phyloP scores from a whole-genome alignment of 2,888 invertebrate species.

The Alitta virens region DNA sequence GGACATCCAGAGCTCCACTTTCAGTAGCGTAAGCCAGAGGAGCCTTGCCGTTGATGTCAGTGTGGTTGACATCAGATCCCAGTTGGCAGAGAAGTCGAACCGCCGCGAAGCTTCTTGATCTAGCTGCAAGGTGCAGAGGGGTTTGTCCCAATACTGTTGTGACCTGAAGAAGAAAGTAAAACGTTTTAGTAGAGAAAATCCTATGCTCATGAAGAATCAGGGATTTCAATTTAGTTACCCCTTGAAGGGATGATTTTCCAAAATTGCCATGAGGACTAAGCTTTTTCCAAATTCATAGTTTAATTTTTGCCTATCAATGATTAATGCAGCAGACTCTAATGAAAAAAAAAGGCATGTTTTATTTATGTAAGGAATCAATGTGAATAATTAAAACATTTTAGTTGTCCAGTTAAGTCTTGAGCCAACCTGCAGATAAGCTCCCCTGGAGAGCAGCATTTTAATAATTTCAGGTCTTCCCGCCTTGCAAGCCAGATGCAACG shows the following conservation, averaged over 20 bases:
- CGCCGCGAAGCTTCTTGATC: conserved; percentile 8
- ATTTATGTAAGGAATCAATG: too few species aligned
- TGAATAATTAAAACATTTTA: conserved; percentile 13
- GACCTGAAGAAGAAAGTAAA: too few species aligned
- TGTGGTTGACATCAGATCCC: conserved; percentile 31
- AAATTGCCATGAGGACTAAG: too few species aligned
- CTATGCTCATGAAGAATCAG: too few species aligned
- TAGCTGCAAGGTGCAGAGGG: conserved; percentile 37
- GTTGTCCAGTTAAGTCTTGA: conserved; percentile 20
- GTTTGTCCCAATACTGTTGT: conserved; percentile 21
- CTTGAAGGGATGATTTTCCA: too few species aligned
- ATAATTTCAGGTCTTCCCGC: conserved; percentile 18
- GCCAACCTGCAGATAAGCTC: conserved; percentile 27
- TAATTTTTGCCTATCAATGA: too few species aligned
- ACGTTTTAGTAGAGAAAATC: too few species aligned
- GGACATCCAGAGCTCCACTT: conserved; percentile 27
- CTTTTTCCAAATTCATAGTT: too few species aligned
- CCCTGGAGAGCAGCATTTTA: conserved; percentile 20
- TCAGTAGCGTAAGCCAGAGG: conserved; percentile 35
- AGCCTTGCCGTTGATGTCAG: conserved; percentile 30
- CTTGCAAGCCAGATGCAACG: conserved; percentile 25
- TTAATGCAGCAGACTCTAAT: too few species aligned
- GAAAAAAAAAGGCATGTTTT: too few species aligned
- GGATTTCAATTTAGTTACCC: too few species aligned
- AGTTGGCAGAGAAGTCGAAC: conserved; percentile 25